Evolutionary conservation across 23 tunicate species (phyloP), one percentile per base, ranked within the genome.

Genomic region (Styela plicata): DNA sequence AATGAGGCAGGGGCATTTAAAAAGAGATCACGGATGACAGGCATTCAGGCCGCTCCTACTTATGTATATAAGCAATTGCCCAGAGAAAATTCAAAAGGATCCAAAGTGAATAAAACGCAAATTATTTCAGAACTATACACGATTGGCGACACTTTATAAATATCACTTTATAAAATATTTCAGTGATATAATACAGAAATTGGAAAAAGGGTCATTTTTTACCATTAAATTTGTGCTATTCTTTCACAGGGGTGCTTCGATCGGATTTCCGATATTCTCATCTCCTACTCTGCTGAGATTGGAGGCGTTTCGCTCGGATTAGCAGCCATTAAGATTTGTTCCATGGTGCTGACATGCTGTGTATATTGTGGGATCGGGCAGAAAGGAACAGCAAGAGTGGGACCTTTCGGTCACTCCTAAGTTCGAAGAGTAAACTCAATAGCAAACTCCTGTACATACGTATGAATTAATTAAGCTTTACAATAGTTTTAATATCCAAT

Each of bases 331-430:
- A 27, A 67, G 71, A 25, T 67, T 24, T 67, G 19, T 16, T 27
- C 71, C 22, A 67, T 67, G 30, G 31, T 67, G 23, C 22, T 67
- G 23, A 25, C 71, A 67, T 67, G 71, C 22, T 67, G 71, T 24
- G 71, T 67, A 24, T 67, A 29, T 1, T 67, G 71, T 67, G 31
- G 31, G 24, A 29, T 29, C 13, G 71, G 71, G 71, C n/a, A n/a
- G n/a, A 22, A 22, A 24, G 17, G 18, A 16, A 67, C 17, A 18
- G 31, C 71, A 25, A 1, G 18, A 25, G 71, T 67, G 19, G 31
- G 71, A 17, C 71, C 71, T 22, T 67, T 27, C 31, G 71, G 71
- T 67, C n/a, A n/a, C n/a, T n/a, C n/a, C n/a, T n/a, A n/a, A n/a
- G n/a, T n/a, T n/a, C n/a, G n/a, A n/a, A n/a, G n/a, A n/a, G n/a